Evolutionary conservation across 2,797 vertebrate species (phyloP).

Genomic region (Acrossocheilus wenchowensis): DNA sequence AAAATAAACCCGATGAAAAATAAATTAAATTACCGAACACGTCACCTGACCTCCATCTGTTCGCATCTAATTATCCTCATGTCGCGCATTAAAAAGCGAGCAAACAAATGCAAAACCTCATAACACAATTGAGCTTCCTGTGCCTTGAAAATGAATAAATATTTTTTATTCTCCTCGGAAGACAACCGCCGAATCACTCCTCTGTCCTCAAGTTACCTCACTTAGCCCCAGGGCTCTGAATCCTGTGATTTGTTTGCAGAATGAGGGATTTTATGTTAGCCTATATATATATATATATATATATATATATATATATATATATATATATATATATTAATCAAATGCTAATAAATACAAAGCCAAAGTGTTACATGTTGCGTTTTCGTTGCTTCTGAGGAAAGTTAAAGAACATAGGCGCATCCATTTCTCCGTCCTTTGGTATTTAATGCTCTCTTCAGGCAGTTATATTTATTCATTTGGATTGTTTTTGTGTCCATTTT

Average conservation of each 20-base stretch:
- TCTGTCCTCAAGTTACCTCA: background rate
- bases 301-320: too few relatives aligned
- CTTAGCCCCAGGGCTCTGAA: constrained; percentile 12
- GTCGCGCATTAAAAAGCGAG: background rate
- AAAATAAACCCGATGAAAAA: too few relatives aligned
- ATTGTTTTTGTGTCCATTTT: constrained; percentile 22
- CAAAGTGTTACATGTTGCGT: background rate
- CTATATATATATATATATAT: too few relatives aligned
- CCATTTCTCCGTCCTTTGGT: background rate
- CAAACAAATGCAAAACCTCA: background rate
- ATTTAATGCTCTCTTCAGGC: constrained; percentile 21
- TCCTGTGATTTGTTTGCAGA: background rate
- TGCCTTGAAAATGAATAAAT: constrained; percentile 12
- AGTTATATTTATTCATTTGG: constrained; percentile 25
- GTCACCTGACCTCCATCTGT: constrained; percentile 4
- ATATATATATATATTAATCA: background rate
- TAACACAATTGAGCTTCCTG: constrained; percentile 15
- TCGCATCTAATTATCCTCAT: background rate
- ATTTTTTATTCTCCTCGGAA: constrained; percentile 12
- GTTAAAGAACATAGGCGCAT: background rate
- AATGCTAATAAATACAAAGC: constrained; percentile 1
- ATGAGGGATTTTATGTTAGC: background rate
- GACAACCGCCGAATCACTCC: background rate
- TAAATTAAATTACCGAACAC: background rate
- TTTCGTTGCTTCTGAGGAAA: background rate